These are phyloP conservation scores for Diorhabda carinulata DNA, from an alignment of 1,140 invertebrate genomes.

Conservation along the genomic window DNA sequence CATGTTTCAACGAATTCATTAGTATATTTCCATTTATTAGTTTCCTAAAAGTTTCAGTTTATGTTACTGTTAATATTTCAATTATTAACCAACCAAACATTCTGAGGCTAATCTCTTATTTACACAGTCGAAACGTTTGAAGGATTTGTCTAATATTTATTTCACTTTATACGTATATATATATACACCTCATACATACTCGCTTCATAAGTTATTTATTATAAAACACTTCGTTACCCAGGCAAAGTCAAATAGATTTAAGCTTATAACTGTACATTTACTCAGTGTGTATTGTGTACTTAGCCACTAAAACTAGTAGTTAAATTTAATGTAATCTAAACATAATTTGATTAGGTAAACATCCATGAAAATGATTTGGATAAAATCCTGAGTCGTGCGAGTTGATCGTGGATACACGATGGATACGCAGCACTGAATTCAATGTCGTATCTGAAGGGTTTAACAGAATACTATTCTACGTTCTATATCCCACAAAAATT, in stretches of 20 bases:
- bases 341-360: conserved; percentile 36
- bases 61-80: conserved; percentile 3
- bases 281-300: conserved; percentile 28
- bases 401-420: neutral
- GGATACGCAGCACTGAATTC: neutral
- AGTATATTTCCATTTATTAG: neutral
- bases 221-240: conserved; percentile 32
- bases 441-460: neutral
- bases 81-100: neutral
- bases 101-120: conserved; percentile 2
- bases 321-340: conserved; percentile 38
- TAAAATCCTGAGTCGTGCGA: conserved; percentile 10
- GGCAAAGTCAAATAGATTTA: conserved; percentile 30
- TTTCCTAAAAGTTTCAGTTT: neutral
- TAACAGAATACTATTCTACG: too few relatives aligned
- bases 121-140: neutral
- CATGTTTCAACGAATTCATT: too few relatives aligned
- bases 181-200: conserved; percentile 1
- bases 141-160: conserved; percentile 3
- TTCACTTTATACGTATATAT: neutral
- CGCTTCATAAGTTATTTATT: conserved; percentile 17
- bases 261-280: conserved; percentile 33
- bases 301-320: conserved; percentile 33
- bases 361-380: conserved; percentile 27
- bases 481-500: too few relatives aligned